Base-by-base conservation (phyloP, 2,888 invertebrate species). In the Drosophila mulleri region DNA sequence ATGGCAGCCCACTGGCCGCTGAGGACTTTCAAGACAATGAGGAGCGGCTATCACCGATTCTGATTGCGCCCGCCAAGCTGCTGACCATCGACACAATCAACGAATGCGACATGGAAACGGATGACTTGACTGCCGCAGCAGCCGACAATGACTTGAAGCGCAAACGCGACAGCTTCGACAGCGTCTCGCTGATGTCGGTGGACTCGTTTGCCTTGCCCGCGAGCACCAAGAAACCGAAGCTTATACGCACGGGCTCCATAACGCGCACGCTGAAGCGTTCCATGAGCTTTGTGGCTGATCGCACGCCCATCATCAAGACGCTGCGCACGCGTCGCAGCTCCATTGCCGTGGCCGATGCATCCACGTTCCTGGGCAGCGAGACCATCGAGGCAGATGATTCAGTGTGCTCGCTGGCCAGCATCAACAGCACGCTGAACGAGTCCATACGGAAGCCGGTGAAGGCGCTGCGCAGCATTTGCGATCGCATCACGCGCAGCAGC, bases 191-290 rank as follows among this genome's bases (percentile, higher is more conserved):
- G 3, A 85, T 92, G 78, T 93, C 93, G 0, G 89, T 91, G 7
- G 93, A 93, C 50, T 93, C 93, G 8, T 91, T 91, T 74, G 92
- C 90, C 0, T 60, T 90, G 66, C 91, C 91, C 0, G 75, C 85
- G 9, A 91, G 90, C 80, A 92, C 92, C 12, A 93, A 93, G 69
- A 93, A 93, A 60, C 92, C 92, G 0, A 93, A 93, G 78, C 84
- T 93, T 8, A 89, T 91, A 60, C 91, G 93, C 57, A 91, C 92
- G 2, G 93, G 92, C 5, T 93, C 93, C 39, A 92, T 93, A 52
- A 92, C 92, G 50, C 86, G 92, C 14, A 91, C 91, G 7, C 82
- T 93, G 12, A 91, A 91, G 44, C 90, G 93, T 0, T 93, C 93
- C 29, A 92, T 93, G 87, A 93, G 92, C 63, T 93, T 93, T 79